These are phyloP conservation scores for Chrysemys picta DNA, from an alignment of 2,113 vertebrate genomes.

Conservation along the genomic window DNA sequence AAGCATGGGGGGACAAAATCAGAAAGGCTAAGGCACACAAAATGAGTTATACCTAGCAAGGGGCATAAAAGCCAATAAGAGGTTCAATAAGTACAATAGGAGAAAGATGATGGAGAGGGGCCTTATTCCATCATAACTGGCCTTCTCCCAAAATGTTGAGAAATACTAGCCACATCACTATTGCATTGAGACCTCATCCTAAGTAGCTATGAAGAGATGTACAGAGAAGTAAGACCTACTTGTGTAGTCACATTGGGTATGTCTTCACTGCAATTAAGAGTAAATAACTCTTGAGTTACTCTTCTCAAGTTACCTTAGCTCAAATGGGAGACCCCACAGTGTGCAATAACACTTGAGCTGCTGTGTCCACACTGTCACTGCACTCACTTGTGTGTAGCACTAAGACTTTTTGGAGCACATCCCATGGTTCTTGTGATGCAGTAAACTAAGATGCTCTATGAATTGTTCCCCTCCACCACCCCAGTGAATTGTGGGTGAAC, in stretches of 20 bases:
- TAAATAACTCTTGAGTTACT: neutral
- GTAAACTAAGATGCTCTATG: neutral
- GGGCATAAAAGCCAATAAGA: no score
- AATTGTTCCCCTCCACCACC: neutral
- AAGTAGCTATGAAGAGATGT: neutral
- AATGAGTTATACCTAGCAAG: no score
- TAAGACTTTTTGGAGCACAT: neutral
- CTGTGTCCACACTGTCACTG: neutral
- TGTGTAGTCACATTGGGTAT: neutral
- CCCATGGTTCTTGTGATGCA: neutral
- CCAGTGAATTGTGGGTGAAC: neutral
- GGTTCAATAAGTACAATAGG: no score
- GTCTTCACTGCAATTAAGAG: neutral
- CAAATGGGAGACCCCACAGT: neutral
- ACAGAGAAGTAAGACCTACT: neutral
- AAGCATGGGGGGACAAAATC: no score
- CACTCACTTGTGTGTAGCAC: neutral
- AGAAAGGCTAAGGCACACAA: no score
- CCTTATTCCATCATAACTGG: constrained; percentile 1
- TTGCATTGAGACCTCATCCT: neutral
- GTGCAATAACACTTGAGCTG: neutral
- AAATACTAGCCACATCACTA: neutral
- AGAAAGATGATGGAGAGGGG: neutral
- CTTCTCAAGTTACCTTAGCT: neutral
- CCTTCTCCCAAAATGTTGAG: neutral